These are phyloP conservation scores for Luehdorfia chinensis DNA, from an alignment of 1,140 invertebrate species.

Conservation along the genomic window DNA sequence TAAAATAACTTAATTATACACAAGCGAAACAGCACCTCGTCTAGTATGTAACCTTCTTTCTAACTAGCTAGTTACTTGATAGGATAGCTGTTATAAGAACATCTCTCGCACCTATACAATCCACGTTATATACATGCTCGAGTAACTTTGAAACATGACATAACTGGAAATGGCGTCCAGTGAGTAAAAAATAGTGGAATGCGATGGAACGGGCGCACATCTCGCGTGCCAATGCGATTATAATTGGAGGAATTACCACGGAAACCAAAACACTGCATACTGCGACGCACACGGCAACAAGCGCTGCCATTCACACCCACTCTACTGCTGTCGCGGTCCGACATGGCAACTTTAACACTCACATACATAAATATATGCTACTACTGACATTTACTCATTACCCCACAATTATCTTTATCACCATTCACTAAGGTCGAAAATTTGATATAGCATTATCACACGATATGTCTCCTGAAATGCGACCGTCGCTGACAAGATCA, in stretches of 20 bases:
- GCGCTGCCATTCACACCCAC: constrained; percentile 35
- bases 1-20: constrained; percentile 8
- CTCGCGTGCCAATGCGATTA: constrained; percentile 21
- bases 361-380: constrained; percentile 2
- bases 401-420: constrained; percentile 26
- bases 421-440: constrained; percentile 28
- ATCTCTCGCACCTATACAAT: constrained; percentile 4
- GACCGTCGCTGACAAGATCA: constrained; percentile 36
- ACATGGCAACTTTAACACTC: constrained; percentile 39
- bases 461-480: constrained; percentile 39
- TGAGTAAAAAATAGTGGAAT: constrained; percentile 2
- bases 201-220: constrained; percentile 6
- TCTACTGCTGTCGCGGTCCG: constrained; percentile 52
- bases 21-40: too few relatives aligned
- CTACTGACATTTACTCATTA: constrained; percentile 4
- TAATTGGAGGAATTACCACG: constrained; percentile 49
- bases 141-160: constrained; percentile 14
- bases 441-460: constrained; percentile 18
- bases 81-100: constrained; percentile 1
- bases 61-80: background rate
- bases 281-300: constrained; percentile 62
- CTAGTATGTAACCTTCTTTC: too few relatives aligned
- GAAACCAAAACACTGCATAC: constrained; percentile 69
- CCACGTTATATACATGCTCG: constrained; percentile 6
- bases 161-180: constrained; percentile 9